phyloP scores from a whole-genome alignment of 2,113 vertebrate genomes.

The Centropus bengalensis region DNA sequence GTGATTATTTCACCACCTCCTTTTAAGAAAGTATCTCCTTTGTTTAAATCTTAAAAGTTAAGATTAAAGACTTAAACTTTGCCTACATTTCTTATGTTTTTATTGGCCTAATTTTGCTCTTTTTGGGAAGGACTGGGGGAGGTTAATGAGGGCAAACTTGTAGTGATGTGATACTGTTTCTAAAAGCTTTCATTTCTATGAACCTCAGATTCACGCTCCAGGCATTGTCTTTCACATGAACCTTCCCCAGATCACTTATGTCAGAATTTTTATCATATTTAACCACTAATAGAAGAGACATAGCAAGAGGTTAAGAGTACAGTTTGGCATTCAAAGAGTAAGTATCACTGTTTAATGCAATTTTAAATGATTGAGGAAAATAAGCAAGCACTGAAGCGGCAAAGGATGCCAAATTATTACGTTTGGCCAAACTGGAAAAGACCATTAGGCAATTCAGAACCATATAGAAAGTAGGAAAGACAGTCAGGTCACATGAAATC shows the following conservation, averaged over 20 bases:
- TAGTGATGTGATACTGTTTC: neutral
- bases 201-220: neutral
- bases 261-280: neutral
- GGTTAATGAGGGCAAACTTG: neutral
- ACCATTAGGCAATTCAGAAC: neutral
- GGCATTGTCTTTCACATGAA: neutral
- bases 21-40: neutral
- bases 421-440: neutral
- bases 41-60: neutral
- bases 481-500: neutral
- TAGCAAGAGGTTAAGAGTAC: neutral
- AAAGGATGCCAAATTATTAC: neutral
- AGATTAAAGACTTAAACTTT: neutral
- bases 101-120: neutral
- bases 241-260: neutral
- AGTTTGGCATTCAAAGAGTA: neutral
- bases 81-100: neutral
- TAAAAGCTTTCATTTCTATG: neutral
- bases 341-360: neutral
- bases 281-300: neutral
- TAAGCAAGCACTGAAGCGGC: neutral
- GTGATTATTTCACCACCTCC: neutral
- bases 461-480: neutral
- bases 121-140: neutral
- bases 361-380: slow-evolving; percentile 4